These are phyloP conservation scores for Spialia ferax DNA, from an alignment of 2,888 invertebrate species.

Conservation along the genomic window DNA sequence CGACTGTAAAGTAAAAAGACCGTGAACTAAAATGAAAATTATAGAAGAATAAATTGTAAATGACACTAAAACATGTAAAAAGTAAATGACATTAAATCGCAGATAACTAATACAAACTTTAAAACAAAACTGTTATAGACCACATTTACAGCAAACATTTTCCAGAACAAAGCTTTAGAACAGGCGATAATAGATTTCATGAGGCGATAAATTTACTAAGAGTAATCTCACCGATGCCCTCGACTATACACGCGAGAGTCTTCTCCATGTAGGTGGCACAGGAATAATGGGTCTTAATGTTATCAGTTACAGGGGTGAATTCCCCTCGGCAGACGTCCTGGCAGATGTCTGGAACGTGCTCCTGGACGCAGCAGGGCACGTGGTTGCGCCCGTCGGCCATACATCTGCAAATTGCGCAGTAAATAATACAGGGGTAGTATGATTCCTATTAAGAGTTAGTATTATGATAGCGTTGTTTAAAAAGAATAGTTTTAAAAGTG, in stretches of 20 bases:
- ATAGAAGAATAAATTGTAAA: too few relatives aligned
- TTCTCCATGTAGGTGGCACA: conserved; percentile 94
- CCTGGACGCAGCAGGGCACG: conserved; percentile 93
- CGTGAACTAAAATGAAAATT: too few relatives aligned
- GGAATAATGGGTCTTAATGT: conserved; percentile 94
- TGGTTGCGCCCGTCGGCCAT: conserved; percentile 95
- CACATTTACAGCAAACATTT: not conserved
- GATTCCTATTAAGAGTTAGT: not conserved
- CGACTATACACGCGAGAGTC: conserved; percentile 93
- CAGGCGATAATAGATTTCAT: conserved; percentile 6
- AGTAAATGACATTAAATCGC: too few relatives aligned
- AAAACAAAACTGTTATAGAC: too few relatives aligned
- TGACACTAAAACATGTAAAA: too few relatives aligned
- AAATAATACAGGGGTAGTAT: not conserved
- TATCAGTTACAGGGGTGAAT: conserved; percentile 94
- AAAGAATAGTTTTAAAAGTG: not conserved
- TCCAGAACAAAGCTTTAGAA: conserved; percentile 8
- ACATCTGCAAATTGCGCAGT: conserved; percentile 70
- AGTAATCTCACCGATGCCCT: conserved; percentile 88
- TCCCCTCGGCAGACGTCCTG: conserved; percentile 95
- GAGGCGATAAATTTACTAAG: not conserved
- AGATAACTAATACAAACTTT: too few relatives aligned
- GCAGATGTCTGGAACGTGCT: conserved; percentile 93
- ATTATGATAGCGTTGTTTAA: not conserved
- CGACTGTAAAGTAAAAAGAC: too few relatives aligned